These are phyloP conservation scores for Dolichallabes microphthalmus DNA, from an alignment of 2,113 vertebrate species.

Conservation along the genomic window DNA sequence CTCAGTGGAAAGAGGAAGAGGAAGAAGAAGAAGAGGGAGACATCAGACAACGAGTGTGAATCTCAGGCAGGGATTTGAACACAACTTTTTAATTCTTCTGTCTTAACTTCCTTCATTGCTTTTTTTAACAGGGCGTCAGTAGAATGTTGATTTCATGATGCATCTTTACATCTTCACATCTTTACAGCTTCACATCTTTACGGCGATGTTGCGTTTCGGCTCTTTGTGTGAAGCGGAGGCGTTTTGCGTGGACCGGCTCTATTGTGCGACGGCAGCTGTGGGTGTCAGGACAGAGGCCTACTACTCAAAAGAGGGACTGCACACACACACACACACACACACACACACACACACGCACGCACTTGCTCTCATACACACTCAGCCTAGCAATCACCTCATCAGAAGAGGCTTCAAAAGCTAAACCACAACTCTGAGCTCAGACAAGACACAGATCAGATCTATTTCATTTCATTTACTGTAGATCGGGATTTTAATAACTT, in stretches of 20 bases:
- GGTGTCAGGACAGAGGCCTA: constrained; percentile 36
- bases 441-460: not conserved
- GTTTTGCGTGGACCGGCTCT: constrained; percentile 26
- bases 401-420: not conserved
- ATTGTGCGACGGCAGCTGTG: constrained; percentile 38
- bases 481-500: not conserved
- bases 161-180: not conserved
- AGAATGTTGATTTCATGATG: not conserved
- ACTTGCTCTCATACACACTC: constrained; percentile 2
- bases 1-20: not conserved
- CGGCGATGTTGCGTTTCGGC: not conserved
- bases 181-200: not conserved
- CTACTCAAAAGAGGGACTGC: constrained; percentile 14
- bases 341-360: constrained; percentile 21
- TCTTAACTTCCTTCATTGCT: not conserved
- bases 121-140: constrained; percentile 8
- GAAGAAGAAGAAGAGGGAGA: not conserved
- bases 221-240: constrained; percentile 30
- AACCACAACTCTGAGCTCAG: not conserved
- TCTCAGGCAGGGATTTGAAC: constrained; percentile 9
- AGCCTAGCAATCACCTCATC: not conserved
- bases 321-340: constrained; percentile 23
- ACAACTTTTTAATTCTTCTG: constrained; percentile 19
- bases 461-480: not conserved
- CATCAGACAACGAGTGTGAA: not conserved